Evolutionary conservation across 2,888 invertebrate genomes (phyloP), one percentile per base, ranked within the genome.

Genomic region (Baronia brevicornis): DNA sequence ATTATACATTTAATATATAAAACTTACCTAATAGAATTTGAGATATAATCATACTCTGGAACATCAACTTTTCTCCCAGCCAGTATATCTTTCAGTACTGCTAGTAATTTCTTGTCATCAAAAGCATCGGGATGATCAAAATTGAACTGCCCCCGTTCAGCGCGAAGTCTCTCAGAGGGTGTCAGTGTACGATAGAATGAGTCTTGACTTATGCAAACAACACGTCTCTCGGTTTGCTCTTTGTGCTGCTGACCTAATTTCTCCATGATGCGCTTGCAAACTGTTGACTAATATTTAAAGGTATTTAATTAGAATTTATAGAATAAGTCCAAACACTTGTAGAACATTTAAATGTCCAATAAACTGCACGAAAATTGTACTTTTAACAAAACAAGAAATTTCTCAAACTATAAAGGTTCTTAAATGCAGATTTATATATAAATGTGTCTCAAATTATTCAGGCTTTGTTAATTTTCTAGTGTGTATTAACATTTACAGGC

Each of bases 121-220:
- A 98, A 96, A 0, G 98, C 97, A 72, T 95, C 96, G 0, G 99
- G 99, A 82, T 99, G 99, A 72, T 99, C 99, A 73, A 99, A 99
- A 84, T 99, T 98, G 67, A 94, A 99, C 53, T 93, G 91, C 13
- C 98, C 98, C 30, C 91, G 90, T 38, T 93, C 92, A 2, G 96
- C 95, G 46, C 91, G 91, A 0, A 89, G 74, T 48, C 92, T 90
- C 63, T 98, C 97, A 0, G 90, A 88, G 0, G 89, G 80, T 0
- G 89, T 91, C 27, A 99, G 84, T 38, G 95, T 92, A 32, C 95
- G 89, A 77, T 99, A 99, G 79, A 99, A 99, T 33, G 96, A 95
- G 62, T 99, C 98, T 67, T 98, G 97, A 41, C 96, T 95, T 62
- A 99, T 95, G 56, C 95, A 93, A 17, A 95, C 95, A 2, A 98